phyloP scores from a whole-genome alignment of 2,113 vertebrate species.

The Hucho hucho region DNA sequence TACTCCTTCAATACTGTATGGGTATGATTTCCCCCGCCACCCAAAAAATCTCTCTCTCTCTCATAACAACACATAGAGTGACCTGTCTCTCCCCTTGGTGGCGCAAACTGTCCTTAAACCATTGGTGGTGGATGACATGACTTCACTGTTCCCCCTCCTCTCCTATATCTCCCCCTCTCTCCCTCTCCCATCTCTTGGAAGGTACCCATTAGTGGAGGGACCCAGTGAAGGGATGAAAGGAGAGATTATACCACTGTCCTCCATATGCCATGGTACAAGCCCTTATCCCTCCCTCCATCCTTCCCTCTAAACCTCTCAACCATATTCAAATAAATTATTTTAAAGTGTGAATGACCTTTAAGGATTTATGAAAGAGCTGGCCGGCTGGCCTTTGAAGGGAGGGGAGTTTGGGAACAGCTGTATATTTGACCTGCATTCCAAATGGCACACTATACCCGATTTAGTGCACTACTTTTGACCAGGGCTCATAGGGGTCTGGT shows the following conservation, averaged over 20 bases:
- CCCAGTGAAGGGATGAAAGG: slow-evolving; percentile 23
- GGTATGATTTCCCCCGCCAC: too few relatives aligned
- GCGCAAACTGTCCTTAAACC: background rate
- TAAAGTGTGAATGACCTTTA: slow-evolving; percentile 58
- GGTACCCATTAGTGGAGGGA: slow-evolving; percentile 15
- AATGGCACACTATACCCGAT: too few relatives aligned
- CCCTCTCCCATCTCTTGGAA: background rate
- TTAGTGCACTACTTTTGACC: too few relatives aligned
- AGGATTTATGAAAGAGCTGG: slow-evolving; percentile 32
- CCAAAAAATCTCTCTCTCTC: background rate
- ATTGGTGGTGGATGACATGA: too few relatives aligned
- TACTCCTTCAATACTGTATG: too few relatives aligned
- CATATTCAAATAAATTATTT: slow-evolving; percentile 45
- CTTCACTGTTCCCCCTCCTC: background rate
- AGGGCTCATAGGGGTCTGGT: too few relatives aligned
- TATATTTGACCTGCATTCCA: background rate
- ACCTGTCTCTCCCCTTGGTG: background rate
- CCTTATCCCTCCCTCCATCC: slow-evolving; percentile 14
- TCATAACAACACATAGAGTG: background rate
- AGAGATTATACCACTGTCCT: slow-evolving; percentile 30
- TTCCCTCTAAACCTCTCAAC: slow-evolving; percentile 4
- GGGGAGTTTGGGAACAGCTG: slow-evolving; percentile 12
- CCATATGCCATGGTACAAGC: slow-evolving; percentile 12
- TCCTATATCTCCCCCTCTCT: background rate
- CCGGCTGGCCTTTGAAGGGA: slow-evolving; percentile 18